Conservation (phyloP, 2,113 vertebrate species). For the Pogonocichla stellata region DNA sequence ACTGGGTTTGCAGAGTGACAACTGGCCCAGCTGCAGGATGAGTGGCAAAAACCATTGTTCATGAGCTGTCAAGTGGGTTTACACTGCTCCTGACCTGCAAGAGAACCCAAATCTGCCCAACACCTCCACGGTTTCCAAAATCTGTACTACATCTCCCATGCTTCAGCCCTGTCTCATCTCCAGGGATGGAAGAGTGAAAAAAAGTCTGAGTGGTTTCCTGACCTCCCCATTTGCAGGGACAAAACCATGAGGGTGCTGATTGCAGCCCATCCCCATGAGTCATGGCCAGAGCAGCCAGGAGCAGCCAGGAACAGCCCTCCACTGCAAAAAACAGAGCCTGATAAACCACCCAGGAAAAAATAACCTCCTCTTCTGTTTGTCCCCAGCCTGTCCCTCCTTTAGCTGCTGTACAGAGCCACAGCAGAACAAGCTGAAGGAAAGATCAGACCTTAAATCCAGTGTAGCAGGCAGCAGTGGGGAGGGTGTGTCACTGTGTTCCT, state of each 20-base stretch:
- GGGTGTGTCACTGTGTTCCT: not conserved
- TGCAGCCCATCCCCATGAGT: not conserved
- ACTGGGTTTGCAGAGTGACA: not conserved
- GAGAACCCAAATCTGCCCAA: not conserved
- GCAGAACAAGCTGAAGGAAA: not conserved
- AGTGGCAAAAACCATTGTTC: accelerated
- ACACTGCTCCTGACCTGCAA: not conserved
- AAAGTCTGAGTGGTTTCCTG: not conserved
- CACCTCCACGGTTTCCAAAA: not conserved
- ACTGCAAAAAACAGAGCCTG: not conserved
- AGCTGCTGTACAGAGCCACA: not conserved
- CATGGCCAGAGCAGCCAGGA: not conserved
- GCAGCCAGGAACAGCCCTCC: not conserved
- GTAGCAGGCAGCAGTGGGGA: not conserved
- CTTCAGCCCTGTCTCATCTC: not conserved
- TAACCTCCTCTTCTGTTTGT: not conserved
- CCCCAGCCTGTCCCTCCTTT: not conserved
- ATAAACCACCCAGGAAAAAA: not conserved
- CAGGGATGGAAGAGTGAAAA: not conserved
- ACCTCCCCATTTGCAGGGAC: not conserved
- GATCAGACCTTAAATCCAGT: not conserved
- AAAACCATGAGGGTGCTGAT: not conserved
- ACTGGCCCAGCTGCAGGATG: not conserved
- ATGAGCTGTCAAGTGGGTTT: not conserved
- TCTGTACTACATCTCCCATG: not conserved